Base-by-base conservation (phyloP, 2,113 vertebrate genomes). In the Toxostoma redivivum region DNA sequence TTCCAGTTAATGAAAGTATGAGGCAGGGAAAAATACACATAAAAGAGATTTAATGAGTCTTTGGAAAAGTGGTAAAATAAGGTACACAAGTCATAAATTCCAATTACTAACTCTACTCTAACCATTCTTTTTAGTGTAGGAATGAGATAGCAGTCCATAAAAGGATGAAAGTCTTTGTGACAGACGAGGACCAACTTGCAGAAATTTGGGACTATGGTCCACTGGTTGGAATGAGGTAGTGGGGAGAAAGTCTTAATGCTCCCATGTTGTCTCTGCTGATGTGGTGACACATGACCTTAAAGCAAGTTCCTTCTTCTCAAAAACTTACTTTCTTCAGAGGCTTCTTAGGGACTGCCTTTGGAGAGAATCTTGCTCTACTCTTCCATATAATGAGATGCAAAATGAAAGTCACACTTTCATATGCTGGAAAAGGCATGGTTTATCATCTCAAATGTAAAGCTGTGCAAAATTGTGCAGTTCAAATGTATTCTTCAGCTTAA, bases 21-120 rank as follows among this genome's bases (percentile, higher is more conserved):
- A 97, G 90, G 48, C 96, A 94, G 94, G 77, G 81, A 94, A 98
- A 97, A 97, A 95, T 81, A 96, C 94, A 96, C 95, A 97, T 98
- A 97, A 98, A 98, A 97, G 73, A 98, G 94, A 98, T 98, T 98
- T 98, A 98, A 98, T 98, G 94, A 97, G 97, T 97, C 97, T 97
- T 97, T 92, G 64, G 90, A 97, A 96, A 97, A 96, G 96, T 95
- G 95, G 96, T 97, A 98, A 96, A 97, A 91, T 81, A 97, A 77
- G n/a, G 67, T 95, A 97, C 77, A 96, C 94, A 97, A 96, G 92
- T 96, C 93, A 97, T 98, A 98, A 98, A 98, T 98, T 98, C 94
- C 60, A 81, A 90, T 97, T 97, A 96, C 71, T 92, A 94, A 95
- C 93, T 97, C 95, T 96, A 77, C 81, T 96, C 85, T 76, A 83